Base-by-base conservation (phyloP, 1,140 invertebrate genomes). In the Notospermus geniculatus region DNA sequence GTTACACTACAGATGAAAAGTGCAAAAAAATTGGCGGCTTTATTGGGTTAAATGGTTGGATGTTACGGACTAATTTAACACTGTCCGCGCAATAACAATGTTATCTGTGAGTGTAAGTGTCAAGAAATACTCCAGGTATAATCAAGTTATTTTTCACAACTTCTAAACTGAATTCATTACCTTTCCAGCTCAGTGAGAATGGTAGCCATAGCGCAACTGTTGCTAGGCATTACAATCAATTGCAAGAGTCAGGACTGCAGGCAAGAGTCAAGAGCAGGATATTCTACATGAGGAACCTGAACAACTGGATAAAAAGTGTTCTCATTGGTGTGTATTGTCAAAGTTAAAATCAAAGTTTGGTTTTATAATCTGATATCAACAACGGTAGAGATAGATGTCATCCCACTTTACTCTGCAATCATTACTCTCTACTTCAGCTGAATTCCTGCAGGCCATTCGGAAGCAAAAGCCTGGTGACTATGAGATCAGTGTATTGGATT, bases 291-390 rank as follows among this genome's bases (percentile, higher is more conserved):
- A 85, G 97, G 66, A 98, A 97, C 82, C 97, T 98, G 75, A 98
- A 99, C 79, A 99, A 99, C 80, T 99, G 96, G 96, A 89, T 97
- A 9, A 99, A 99, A 83, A 90, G 91, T 79, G 91, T 94, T 83
- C 82, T 97, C 0, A 97, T 99, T 55, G 70, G 75, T 78, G 62
- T 65, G 75, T 61, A 32, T 29, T 55, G 54, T 25, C 5, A 11
- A 55, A 55, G 5, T 22, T 55, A n/a, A n/a, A n/a, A n/a, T n/a
- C n/a, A n/a, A n/a, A n/a, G n/a, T n/a, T n/a, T n/a, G n/a, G n/a
- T n/a, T n/a, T n/a, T n/a, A n/a, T n/a, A n/a, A n/a, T n/a, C n/a
- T n/a, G n/a, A n/a, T n/a, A n/a, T 13, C n/a, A 43, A 43, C n/a
- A n/a, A 43, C n/a, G 39, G n/a, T 43, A n/a, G n/a, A 13, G 39